Percentiles rank a stretch among this genome's conserved stretches.
phyloP scores from a whole-genome alignment of 2,888 invertebrate genomes.

The Boloria selene region DNA sequence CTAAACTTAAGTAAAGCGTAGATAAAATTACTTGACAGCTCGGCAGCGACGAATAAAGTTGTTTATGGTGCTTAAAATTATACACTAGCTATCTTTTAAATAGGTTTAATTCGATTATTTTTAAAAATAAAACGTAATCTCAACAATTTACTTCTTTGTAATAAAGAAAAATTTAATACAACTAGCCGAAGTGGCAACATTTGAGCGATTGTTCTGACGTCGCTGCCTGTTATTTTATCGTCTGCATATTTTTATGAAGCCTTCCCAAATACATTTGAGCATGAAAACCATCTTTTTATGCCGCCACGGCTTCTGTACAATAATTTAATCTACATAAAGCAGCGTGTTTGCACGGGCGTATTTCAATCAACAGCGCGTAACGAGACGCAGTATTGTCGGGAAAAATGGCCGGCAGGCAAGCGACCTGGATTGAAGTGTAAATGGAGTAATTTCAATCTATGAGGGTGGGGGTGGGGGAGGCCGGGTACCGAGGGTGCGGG shows the following conservation, averaged over 20 bases:
- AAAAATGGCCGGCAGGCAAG: slow-evolving; percentile 77
- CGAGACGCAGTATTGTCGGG: slow-evolving; percentile 51
- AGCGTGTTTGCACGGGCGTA: slow-evolving; percentile 30
- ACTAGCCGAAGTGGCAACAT: too few relatives aligned
- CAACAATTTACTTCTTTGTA: too few relatives aligned
- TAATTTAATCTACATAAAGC: slow-evolving; percentile 37
- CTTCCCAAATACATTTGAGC: background rate
- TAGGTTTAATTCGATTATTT: too few relatives aligned
- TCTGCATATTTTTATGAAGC: background rate
- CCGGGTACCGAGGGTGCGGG: slow-evolving; percentile 29
- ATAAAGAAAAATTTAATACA: too few relatives aligned
- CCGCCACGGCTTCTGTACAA: slow-evolving; percentile 14
- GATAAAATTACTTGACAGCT: too few relatives aligned
- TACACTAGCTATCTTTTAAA: too few relatives aligned
- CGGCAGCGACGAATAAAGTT: too few relatives aligned
- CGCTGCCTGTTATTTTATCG: too few relatives aligned
- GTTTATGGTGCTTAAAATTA: too few relatives aligned
- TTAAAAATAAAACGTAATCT: too few relatives aligned
- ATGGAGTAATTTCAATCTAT: slow-evolving; percentile 69
- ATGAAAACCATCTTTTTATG: slow-evolving; percentile 8
- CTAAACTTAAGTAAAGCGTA: too few relatives aligned
- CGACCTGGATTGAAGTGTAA: slow-evolving; percentile 80
- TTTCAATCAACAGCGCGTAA: slow-evolving; percentile 45
- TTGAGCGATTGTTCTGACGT: too few relatives aligned
- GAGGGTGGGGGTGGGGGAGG: slow-evolving; percentile 42